Conservation (phyloP, 2,888 invertebrate species). For the Archips crataeganus region DNA sequence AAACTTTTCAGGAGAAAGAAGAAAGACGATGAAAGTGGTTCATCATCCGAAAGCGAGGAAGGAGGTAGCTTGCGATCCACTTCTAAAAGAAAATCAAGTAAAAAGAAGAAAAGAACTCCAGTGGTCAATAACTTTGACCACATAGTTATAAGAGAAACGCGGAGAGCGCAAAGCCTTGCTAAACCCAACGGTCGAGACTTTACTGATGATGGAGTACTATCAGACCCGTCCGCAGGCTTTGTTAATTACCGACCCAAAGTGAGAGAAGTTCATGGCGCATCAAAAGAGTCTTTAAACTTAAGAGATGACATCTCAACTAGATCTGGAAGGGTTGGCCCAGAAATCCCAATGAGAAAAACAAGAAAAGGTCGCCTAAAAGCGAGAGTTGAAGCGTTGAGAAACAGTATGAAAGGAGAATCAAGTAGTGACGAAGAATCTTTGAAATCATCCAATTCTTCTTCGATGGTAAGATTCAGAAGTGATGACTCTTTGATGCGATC, state of each 20-base stretch:
- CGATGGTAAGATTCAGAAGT: conserved; percentile 88
- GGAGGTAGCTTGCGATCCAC: conserved; percentile 74
- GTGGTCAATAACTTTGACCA: conserved; percentile 88
- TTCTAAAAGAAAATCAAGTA: conserved; percentile 72
- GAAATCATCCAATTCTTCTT: conserved; percentile 87
- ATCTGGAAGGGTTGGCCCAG: conserved; percentile 78
- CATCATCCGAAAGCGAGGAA: conserved; percentile 83
- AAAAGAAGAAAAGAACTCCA: conserved; percentile 84
- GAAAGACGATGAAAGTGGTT: conserved; percentile 87
- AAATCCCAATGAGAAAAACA: conserved; percentile 82
- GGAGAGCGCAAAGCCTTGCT: conserved; percentile 80
- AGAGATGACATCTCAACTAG: conserved; percentile 72
- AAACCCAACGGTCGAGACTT: conserved; percentile 70
- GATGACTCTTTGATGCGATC: conserved; percentile 89
- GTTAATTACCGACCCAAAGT: conserved; percentile 74
- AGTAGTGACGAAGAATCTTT: conserved; percentile 91
- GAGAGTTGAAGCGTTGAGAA: conserved; percentile 88
- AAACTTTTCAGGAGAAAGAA: conserved; percentile 92
- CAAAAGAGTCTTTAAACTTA: conserved; percentile 73
- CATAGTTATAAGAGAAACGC: conserved; percentile 85
- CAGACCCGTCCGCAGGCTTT: conserved; percentile 85
- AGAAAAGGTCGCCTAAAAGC: conserved; percentile 88
- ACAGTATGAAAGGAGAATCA: conserved; percentile 87
- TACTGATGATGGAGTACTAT: conserved; percentile 84
- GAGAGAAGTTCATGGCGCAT: conserved; percentile 68